These are phyloP conservation scores for Geodia barretti DNA, from an alignment of 37 sponge, comb jelly and placozoan species.

Conservation along the genomic window DNA sequence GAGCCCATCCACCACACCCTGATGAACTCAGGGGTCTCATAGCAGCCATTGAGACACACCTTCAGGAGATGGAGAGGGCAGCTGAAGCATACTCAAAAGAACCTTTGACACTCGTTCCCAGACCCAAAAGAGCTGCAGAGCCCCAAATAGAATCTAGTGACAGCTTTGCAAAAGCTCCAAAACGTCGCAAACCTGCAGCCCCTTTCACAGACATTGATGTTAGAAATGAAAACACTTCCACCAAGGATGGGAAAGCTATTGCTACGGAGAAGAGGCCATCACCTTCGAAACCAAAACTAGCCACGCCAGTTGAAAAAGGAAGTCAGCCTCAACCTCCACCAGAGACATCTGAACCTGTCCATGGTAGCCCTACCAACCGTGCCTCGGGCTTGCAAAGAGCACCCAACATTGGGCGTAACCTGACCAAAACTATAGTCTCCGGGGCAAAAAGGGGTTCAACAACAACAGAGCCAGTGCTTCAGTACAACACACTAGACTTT, in stretches of 20 bases:
- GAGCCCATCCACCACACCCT: background rate
- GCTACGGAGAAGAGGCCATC: background rate
- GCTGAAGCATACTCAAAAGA: too few species aligned
- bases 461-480: slow-evolving; percentile 1
- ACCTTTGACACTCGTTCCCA: background rate
- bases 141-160: background rate
- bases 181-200: background rate
- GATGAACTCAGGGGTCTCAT: background rate
- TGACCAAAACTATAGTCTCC: background rate
- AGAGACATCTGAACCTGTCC: background rate
- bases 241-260: too few species aligned
- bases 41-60: background rate
- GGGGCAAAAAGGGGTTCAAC: background rate
- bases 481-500: slow-evolving; percentile 51
- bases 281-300: background rate
- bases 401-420: background rate
- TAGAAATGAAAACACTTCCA: too few species aligned
- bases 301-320: background rate
- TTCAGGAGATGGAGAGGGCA: background rate
- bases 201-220: too few species aligned
- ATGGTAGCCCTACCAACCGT: background rate
- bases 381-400: background rate
- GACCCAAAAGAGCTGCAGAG: background rate
- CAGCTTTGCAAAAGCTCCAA: background rate
- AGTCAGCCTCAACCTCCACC: too few species aligned